Evolutionary conservation across 2,113 vertebrate genomes (phyloP).

Genomic region (Plestiodon gilberti): DNA sequence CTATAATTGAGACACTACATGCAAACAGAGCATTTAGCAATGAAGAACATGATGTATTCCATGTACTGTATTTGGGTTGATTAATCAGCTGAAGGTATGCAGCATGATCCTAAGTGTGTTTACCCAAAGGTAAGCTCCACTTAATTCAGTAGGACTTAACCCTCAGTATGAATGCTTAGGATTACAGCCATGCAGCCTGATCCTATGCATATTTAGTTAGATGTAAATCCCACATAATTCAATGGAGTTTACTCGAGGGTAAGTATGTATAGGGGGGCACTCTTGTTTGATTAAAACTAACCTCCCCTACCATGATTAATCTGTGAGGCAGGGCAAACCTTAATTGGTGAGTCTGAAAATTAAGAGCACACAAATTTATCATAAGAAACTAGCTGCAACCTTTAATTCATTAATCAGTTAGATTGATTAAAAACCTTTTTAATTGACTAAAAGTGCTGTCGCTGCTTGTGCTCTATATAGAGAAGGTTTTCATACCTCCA

Average conservation of each 20-base stretch:
- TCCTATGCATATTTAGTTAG: neutral
- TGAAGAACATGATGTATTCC: neutral
- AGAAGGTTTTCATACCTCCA: too few species aligned
- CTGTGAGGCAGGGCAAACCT: neutral
- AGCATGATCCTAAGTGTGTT: neutral
- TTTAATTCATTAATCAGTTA: too few species aligned
- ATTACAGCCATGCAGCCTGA: neutral
- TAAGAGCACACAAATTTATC: neutral
- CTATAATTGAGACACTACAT: neutral
- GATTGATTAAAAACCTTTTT: too few species aligned
- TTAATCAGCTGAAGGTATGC: neutral
- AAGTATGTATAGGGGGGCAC: neutral
- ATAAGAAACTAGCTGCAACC: neutral
- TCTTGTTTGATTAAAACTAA: neutral
- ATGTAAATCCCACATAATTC: neutral
- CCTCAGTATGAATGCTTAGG: neutral
- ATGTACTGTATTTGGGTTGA: constrained; percentile 8
- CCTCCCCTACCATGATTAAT: neutral
- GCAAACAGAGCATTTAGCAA: neutral
- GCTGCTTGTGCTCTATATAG: too few species aligned
- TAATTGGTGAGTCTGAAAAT: neutral
- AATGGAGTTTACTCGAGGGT: neutral
- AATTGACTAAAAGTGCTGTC: too few species aligned
- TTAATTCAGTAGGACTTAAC: neutral
- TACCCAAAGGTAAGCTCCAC: neutral